Evolutionary conservation across 2,113 vertebrate species (phyloP).

Genomic region (Suricata suricatta): DNA sequence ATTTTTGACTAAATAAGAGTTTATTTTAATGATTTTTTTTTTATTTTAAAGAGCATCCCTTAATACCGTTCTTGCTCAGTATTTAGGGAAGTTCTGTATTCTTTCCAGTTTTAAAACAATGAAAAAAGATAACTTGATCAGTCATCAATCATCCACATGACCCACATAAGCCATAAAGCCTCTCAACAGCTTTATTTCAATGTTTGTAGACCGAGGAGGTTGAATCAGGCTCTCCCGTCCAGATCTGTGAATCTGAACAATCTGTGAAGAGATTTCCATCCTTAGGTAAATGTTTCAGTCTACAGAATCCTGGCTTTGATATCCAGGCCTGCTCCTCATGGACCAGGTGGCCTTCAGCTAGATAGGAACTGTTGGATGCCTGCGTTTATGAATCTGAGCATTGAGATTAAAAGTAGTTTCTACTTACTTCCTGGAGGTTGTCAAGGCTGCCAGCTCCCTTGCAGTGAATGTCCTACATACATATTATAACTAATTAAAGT

Average conservation of each 20-base stretch:
- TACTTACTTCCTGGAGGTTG: constrained; percentile 61
- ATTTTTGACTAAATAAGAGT: constrained; percentile 26
- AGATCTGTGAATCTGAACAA: not conserved
- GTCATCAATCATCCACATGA: not conserved
- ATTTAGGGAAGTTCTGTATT: not conserved
- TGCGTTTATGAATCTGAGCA: constrained; percentile 40
- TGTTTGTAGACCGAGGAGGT: not conserved
- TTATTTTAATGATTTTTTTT: constrained; percentile 64
- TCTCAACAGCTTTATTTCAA: not conserved
- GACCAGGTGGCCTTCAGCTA: constrained; percentile 55
- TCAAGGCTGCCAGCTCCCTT: constrained; percentile 50
- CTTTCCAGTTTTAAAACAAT: not conserved
- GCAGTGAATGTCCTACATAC: constrained; percentile 44
- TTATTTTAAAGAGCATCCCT: not conserved
- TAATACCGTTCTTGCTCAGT: not conserved
- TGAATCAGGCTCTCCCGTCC: not conserved
- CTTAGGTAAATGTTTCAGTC: not conserved
- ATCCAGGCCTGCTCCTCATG: constrained; percentile 14
- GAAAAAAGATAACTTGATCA: not conserved
- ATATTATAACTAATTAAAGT: constrained; percentile 70
- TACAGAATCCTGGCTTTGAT: constrained; percentile 45
- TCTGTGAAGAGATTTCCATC: not conserved
- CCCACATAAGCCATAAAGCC: not conserved
- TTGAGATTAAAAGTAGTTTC: constrained; percentile 59
- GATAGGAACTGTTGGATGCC: constrained; percentile 21